Evolutionary conservation across 2,797 vertebrate species (phyloP), one percentile per base, ranked within the genome.

Genomic region (Hyperoplus immaculatus): DNA sequence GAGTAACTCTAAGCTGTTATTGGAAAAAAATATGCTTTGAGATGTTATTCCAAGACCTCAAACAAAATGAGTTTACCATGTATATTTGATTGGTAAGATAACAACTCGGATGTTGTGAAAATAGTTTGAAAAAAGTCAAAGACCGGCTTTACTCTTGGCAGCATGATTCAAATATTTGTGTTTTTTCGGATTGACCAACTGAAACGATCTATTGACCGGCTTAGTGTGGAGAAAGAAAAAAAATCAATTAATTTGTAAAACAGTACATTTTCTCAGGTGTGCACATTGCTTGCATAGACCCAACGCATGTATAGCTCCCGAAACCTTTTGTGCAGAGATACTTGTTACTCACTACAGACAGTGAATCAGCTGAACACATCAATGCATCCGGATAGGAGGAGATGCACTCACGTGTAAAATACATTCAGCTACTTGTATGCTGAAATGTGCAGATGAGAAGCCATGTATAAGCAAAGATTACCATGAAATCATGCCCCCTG

Each of bases 311-410:
- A 42, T 4, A 0, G 18, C 5, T 68, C 39, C 29, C 29, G 29
- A 29, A 41, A 9, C 14, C 21, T 9, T 58, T 79, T 69, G 46
- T 56, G 51, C 21, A 55, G 12, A 2, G 13, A 45, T 65, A 55
- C 53, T 80, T 67, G 61, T 66, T 73, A 76, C 85, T 53, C 59
- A 75, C 83, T 80, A 50, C 42, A 54, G 59, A 43, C 54, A 36
- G 45, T 42, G 67, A 69, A 80, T 83, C 62, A 78, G 42, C 47
- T 53, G 58, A 65, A 71, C 68, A 70, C 75, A 75, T 71, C 51
- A 66, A 13, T 71, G 41, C 45, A 74, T 59, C 64, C 54, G 59
- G 75, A 78, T 82, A 29, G 29, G 65, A 46, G 43, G 39, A 72
- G 18, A 39, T 64, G 55, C 61, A 78, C 51, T 84, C 63, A 59